Evolutionary conservation across 2,888 invertebrate species (phyloP), one percentile per base, ranked within the genome.

Genomic region (Strigamia transsilvanica): DNA sequence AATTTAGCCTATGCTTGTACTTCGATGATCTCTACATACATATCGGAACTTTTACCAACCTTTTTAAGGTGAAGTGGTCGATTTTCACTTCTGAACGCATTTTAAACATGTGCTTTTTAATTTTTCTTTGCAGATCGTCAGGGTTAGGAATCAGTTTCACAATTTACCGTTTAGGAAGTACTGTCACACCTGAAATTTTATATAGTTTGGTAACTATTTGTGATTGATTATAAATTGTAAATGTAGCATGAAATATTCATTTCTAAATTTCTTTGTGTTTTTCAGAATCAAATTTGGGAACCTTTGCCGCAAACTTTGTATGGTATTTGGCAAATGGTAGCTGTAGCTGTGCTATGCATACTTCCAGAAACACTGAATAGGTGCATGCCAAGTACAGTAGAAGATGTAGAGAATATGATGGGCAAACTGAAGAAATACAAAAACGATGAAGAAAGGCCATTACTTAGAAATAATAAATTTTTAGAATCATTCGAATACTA

Each of bases 221-320:
- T 32, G 32, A 2, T 51, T 51, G 3, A 51, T 13, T 51, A 18
- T 13, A 51, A 51, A 10, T 15, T 15, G 4, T 27, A 27, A 27
- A 27, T 27, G 27, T 27, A 27, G 27, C 27, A 27, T 27, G 3
- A 27, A 27, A 27, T 27, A 27, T 27, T 27, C 27, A 27, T 27
- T 27, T 27, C 27, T 27, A 27, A 1, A 27, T 27, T 2, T 27
- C 3, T n/a, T n/a, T n/a, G n/a, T 27, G 27, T 51, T 51, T 51
- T 51, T 73, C 12, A 73, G 73, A 73, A 73, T n/a, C 73, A 73
- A 13, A 15, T 73, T 32, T 73, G 73, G 73, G 7, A 73, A n/a
- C 73, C 73, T 27, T 32, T 73, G 10, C 73, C 73, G 2, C 73
- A 73, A 10, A 73, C 73, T 4, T 27, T 73, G 10, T 73, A 27